These are phyloP conservation scores for Nannoperca obscura DNA, from an alignment of 2,797 vertebrate genomes.

Conservation along the genomic window DNA sequence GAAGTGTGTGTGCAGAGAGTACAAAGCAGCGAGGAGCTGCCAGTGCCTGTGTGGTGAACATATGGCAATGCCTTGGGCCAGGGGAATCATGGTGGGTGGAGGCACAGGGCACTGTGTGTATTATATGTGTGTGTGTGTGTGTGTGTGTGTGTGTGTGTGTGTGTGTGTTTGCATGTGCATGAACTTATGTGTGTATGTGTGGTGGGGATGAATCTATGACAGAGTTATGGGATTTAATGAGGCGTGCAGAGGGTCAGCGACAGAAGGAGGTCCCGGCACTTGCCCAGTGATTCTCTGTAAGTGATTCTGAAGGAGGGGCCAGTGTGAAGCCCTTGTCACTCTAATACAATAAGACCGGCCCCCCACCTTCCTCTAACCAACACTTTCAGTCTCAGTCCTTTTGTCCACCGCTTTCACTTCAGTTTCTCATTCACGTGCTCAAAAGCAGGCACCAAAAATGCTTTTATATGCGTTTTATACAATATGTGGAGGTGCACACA, in stretches of 20 bases:
- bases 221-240: conserved; percentile 74
- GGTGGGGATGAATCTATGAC: conserved; percentile 59
- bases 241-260: conserved; percentile 55
- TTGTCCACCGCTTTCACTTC: conserved; percentile 41
- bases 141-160: conserved; percentile 4
- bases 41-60: conserved; percentile 71
- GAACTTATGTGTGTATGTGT: conserved; percentile 20
- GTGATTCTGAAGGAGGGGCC: conserved; percentile 56
- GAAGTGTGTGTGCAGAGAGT: conserved; percentile 44
- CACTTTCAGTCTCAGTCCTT: conserved; percentile 55
- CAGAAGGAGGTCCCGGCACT: conserved; percentile 62
- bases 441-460: neutral
- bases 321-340: conserved; percentile 60
- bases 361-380: conserved; percentile 31
- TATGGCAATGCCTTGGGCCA: conserved; percentile 75
- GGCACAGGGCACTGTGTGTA: conserved; percentile 38
- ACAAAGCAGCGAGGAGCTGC: conserved; percentile 66
- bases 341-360: conserved; percentile 46
- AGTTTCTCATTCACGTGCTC: conserved; percentile 35
- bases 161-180: neutral
- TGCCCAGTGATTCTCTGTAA: conserved; percentile 47
- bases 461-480: neutral
- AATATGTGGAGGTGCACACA: neutral
- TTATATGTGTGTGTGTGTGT: conserved; percentile 30
- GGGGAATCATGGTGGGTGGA: conserved; percentile 59